Evolutionary conservation across 2,888 invertebrate species (phyloP).

Genomic region (Sepiola atlantica): DNA sequence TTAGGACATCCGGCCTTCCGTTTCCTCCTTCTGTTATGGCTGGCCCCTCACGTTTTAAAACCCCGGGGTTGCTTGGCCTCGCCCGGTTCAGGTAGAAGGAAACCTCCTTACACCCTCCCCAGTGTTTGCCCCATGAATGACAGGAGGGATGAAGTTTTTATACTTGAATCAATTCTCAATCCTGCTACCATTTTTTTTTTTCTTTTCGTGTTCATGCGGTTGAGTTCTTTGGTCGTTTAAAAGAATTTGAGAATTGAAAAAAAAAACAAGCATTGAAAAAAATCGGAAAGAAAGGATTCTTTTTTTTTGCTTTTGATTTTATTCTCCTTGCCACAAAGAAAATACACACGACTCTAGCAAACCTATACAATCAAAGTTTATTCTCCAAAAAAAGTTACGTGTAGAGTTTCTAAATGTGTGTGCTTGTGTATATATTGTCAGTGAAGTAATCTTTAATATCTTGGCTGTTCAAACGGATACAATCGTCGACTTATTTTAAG

Average conservation of each 20-base stretch:
- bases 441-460: not conserved
- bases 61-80: not conserved
- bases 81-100: not conserved
- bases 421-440: not conserved
- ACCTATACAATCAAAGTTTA: not conserved
- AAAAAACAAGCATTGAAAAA: not conserved
- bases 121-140: not conserved
- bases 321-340: not conserved
- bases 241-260: conserved; percentile 6
- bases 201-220: not conserved
- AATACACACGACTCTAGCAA: not conserved
- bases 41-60: not conserved
- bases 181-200: not conserved
- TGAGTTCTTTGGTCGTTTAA: not conserved
- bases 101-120: not conserved
- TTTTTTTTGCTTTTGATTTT: not conserved
- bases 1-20: not conserved
- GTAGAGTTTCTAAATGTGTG: not conserved
- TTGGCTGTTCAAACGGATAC: not conserved
- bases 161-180: not conserved
- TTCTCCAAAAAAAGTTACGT: not conserved
- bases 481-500: not conserved
- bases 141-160: not conserved
- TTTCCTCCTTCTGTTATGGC: not conserved
- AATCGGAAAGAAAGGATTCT: not conserved